Conservation (phyloP, 35 echinoderm and acorn worm species). For the Lytechinus variegatus region DNA sequence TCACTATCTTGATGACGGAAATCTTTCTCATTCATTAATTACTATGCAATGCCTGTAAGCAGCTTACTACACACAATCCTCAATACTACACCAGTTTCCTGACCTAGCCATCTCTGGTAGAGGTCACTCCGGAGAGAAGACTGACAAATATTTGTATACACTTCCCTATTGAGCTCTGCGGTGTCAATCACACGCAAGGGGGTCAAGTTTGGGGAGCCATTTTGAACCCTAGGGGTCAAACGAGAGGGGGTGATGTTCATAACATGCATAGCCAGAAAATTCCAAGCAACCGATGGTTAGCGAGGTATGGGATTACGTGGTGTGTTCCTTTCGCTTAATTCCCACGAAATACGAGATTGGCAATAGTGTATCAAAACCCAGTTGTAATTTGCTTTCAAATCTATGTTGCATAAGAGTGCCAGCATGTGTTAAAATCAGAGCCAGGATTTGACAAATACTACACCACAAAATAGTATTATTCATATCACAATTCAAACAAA, state of each 20-base stretch:
- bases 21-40: neutral
- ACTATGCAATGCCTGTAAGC: neutral
- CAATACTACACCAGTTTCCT: neutral
- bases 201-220: conserved; percentile 31
- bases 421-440: too few relatives aligned
- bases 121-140: neutral
- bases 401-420: too few relatives aligned
- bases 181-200: conserved; percentile 28
- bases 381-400: too few relatives aligned
- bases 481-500: too few relatives aligned
- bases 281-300: neutral
- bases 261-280: neutral
- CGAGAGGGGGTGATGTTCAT: neutral
- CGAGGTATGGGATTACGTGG: neutral
- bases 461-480: too few relatives aligned
- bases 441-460: too few relatives aligned
- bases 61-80: neutral
- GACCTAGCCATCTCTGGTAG: neutral
- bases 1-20: neutral
- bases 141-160: conserved; percentile 43
- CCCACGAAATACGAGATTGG: neutral
- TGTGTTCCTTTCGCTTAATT: neutral
- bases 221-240: neutral
- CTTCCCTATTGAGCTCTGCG: neutral
- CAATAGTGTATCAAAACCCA: too few relatives aligned